Conservation (phyloP, 2,888 invertebrate species). For the Zonitis immaculata region DNA sequence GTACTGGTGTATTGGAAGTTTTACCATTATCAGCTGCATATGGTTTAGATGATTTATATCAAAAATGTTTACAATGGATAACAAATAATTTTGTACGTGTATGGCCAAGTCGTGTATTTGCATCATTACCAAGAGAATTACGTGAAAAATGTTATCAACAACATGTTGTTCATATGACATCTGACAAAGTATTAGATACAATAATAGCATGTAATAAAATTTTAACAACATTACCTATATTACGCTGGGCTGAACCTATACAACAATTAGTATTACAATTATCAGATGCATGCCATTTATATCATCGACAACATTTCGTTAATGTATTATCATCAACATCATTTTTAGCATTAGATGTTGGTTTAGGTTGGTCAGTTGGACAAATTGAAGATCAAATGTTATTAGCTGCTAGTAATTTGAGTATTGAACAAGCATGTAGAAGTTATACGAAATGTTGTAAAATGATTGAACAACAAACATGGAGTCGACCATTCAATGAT, state of each 20-base stretch:
- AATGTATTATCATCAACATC: constrained; percentile 57
- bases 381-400: constrained; percentile 75
- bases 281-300: constrained; percentile 74
- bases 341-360: constrained; percentile 65
- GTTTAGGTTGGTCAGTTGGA: constrained; percentile 68
- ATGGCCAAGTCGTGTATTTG: constrained; percentile 89
- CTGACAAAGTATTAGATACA: constrained; percentile 77
- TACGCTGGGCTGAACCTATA: constrained; percentile 79
- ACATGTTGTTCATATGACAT: constrained; percentile 71
- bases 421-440: constrained; percentile 77
- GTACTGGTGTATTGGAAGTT: constrained; percentile 81
- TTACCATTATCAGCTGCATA: constrained; percentile 80
- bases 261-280: constrained; percentile 74
- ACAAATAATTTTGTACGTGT: constrained; percentile 80
- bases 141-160: constrained; percentile 80
- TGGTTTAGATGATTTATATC: constrained; percentile 80
- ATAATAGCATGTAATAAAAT: constrained; percentile 81
- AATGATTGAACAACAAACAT: constrained; percentile 42
- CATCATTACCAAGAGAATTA: constrained; percentile 75
- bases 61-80: constrained; percentile 83
- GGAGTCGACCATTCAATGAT: constrained; percentile 41
- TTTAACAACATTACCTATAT: constrained; percentile 66
- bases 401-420: constrained; percentile 71
- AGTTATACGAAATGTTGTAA: constrained; percentile 59
- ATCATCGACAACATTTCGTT: constrained; percentile 71